phyloP scores from a whole-genome alignment of 1,140 invertebrate genomes.

The Caenorhabditis elegans region DNA sequence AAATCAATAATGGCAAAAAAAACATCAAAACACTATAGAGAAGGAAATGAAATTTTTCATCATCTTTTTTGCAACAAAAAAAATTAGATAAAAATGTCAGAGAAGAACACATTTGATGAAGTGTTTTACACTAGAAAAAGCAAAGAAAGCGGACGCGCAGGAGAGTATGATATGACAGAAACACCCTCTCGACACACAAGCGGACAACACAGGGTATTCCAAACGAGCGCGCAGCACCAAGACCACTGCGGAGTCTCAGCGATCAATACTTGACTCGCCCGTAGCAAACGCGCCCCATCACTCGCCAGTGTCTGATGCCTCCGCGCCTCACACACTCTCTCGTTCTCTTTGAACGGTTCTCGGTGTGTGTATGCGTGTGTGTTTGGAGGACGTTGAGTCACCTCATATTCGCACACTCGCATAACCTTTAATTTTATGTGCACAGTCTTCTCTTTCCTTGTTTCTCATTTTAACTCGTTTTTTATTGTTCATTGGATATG shows the following conservation, averaged over 20 bases:
- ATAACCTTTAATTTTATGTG: constrained; percentile 15
- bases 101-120: not conserved
- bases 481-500: not conserved
- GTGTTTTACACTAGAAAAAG: not conserved
- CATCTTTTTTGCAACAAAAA: not conserved
- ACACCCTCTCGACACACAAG: constrained; percentile 21
- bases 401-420: not conserved
- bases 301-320: not conserved
- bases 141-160: not conserved
- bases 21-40: not conserved
- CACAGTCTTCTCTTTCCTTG: not conserved
- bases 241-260: not conserved
- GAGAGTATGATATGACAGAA: constrained; percentile 7
- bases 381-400: not conserved
- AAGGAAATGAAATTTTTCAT: not conserved
- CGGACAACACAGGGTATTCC: not conserved
- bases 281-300: not conserved
- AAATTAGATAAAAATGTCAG: not conserved
- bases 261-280: not conserved
- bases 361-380: not conserved
- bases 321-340: not conserved
- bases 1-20: not conserved
- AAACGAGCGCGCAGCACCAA: not conserved
- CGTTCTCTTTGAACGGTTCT: not conserved
- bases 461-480: not conserved